Evolutionary conservation across 2,113 vertebrate genomes (phyloP).

Genomic region (Megalops atlanticus): DNA sequence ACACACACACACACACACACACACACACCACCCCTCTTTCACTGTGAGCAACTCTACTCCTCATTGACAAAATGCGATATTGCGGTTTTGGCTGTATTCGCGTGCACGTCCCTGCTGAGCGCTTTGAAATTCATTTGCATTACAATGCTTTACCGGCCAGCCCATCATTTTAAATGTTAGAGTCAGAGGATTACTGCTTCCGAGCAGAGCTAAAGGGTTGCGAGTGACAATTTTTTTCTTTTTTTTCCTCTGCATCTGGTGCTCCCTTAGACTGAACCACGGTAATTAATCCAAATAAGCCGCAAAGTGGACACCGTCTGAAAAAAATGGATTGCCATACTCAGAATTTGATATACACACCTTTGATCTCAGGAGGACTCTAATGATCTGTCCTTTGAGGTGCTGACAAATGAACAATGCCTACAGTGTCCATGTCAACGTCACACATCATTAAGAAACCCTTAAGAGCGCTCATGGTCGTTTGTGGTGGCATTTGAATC

Average conservation of each 20-base stretch:
- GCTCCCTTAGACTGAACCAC: not conserved
- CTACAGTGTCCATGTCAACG: not conserved
- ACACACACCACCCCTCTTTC: too few relatives aligned
- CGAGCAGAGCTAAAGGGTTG: not conserved
- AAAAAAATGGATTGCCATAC: not conserved
- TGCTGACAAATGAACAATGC: not conserved
- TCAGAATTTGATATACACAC: not conserved
- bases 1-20: too few relatives aligned
- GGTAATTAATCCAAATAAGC: too few relatives aligned
- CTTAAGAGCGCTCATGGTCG: slow-evolving; percentile 31
- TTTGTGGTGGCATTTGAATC: slow-evolving; percentile 55
- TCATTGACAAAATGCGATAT: not conserved
- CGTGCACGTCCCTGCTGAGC: not conserved
- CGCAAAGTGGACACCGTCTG: not conserved
- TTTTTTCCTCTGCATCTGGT: not conserved
- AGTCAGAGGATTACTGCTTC: too few relatives aligned
- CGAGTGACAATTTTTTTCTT: not conserved
- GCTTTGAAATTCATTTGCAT: too few relatives aligned
- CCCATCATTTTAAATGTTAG: too few relatives aligned
- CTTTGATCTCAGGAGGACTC: not conserved
- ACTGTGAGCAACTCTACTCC: not conserved
- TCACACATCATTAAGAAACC: slow-evolving; percentile 45
- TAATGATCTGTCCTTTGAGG: too few relatives aligned
- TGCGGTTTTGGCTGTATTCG: not conserved
- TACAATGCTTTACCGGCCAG: not conserved